These are phyloP conservation scores for Isurus oxyrinchus DNA, from an alignment of 2,113 vertebrate genomes.

Conservation along the genomic window DNA sequence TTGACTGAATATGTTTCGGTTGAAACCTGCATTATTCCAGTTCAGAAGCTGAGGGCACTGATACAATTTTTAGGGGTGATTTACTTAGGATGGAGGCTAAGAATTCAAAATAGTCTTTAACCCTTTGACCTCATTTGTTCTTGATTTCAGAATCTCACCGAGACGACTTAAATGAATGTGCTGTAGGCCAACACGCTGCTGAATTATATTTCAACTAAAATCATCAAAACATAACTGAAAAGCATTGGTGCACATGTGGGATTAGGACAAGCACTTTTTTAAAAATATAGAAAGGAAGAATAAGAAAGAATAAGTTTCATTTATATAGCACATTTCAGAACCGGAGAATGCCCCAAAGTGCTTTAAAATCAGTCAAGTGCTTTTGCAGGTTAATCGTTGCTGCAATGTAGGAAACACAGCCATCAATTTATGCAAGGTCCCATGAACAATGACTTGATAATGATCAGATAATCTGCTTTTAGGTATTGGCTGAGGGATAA, in stretches of 20 bases:
- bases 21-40: neutral
- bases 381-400: no score
- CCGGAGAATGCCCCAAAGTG: no score
- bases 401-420: neutral
- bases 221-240: neutral
- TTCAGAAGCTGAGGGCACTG: neutral
- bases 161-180: neutral
- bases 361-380: no score
- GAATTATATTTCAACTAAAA: neutral
- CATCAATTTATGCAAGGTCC: neutral
- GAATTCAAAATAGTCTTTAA: conserved; percentile 23
- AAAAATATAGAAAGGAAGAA: neutral
- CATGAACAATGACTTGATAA: neutral
- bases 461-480: neutral
- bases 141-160: neutral
- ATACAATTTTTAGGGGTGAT: neutral
- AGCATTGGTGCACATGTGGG: no score
- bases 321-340: no score
- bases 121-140: neutral
- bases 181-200: neutral
- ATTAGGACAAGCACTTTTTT: neutral
- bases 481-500: neutral
- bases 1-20: neutral
- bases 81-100: neutral
- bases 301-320: no score